Percentiles rank a stretch among this genome's conserved stretches.
Evolutionary conservation across 2,888 invertebrate species (phyloP).

Genomic region (Mystacides longicornis): DNA sequence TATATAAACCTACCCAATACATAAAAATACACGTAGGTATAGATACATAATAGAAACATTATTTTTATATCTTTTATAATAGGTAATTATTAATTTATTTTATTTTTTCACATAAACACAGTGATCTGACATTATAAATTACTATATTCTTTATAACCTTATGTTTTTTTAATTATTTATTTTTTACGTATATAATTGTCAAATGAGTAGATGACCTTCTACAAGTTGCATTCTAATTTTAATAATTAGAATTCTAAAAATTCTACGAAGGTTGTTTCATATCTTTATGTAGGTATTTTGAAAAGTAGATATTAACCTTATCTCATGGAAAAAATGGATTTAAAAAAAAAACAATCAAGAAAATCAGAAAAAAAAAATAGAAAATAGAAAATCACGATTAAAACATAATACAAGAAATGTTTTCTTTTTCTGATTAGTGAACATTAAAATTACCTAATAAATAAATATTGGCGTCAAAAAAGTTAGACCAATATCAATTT

Average conservation of each 20-base stretch:
- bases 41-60: slow-evolving; percentile 1
- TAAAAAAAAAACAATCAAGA: not conserved
- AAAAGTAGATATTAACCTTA: no score
- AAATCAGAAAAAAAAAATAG: not conserved
- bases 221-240: not conserved
- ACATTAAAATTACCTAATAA: not conserved
- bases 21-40: no score
- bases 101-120: not conserved
- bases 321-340: not conserved
- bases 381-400: not conserved
- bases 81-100: not conserved
- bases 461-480: no score
- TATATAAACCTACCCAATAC: not conserved
- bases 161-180: not conserved
- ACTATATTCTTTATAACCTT: not conserved
- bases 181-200: not conserved
- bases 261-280: no score
- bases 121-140: not conserved
- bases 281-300: no score
- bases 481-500: no score
- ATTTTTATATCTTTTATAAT: not conserved
- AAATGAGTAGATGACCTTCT: not conserved
- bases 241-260: no score
- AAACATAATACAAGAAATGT: not conserved
- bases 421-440: not conserved